These are phyloP conservation scores for Hydropsyche tenuis DNA, from an alignment of 1,140 invertebrate genomes.

Conservation along the genomic window DNA sequence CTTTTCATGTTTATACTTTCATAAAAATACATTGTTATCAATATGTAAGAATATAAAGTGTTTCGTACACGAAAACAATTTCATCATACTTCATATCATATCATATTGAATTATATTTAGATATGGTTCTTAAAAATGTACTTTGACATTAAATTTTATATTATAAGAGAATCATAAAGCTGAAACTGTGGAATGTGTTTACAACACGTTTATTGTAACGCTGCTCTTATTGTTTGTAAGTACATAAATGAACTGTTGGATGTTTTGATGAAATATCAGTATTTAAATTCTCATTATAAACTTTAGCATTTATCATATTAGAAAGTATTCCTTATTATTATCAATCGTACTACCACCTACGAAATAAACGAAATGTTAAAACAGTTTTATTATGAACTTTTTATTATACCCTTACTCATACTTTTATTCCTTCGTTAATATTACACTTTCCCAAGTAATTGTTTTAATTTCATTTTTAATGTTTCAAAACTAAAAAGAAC, in stretches of 20 bases:
- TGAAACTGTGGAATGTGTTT: too few species aligned
- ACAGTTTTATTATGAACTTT: constrained; percentile 13
- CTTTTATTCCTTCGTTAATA: too few species aligned
- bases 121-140: constrained; percentile 26
- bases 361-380: constrained; percentile 29
- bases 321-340: constrained; percentile 50
- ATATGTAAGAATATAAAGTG: constrained; percentile 11
- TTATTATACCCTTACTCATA: background rate
- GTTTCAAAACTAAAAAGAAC: too few species aligned
- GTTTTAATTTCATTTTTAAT: too few species aligned
- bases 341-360: constrained; percentile 17
- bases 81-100: constrained; percentile 43
- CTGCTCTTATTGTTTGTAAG: constrained; percentile 24
- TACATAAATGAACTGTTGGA: constrained; percentile 47
- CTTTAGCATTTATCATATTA: constrained; percentile 50
- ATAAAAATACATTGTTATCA: constrained; percentile 41
- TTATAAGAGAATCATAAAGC: too few species aligned
- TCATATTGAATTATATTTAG: constrained; percentile 34
- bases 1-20: constrained; percentile 48
- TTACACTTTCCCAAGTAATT: too few species aligned
- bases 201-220: background rate
- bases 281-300: constrained; percentile 50
- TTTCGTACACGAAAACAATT: constrained; percentile 19
- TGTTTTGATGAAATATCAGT: constrained; percentile 50
- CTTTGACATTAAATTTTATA: constrained; percentile 13